A percentile compares a stretch with the other conserved stretches of the same genome.
These are phyloP conservation scores for Ophion ventricosus DNA, from an alignment of 2,888 invertebrate species.

Conservation along the genomic window DNA sequence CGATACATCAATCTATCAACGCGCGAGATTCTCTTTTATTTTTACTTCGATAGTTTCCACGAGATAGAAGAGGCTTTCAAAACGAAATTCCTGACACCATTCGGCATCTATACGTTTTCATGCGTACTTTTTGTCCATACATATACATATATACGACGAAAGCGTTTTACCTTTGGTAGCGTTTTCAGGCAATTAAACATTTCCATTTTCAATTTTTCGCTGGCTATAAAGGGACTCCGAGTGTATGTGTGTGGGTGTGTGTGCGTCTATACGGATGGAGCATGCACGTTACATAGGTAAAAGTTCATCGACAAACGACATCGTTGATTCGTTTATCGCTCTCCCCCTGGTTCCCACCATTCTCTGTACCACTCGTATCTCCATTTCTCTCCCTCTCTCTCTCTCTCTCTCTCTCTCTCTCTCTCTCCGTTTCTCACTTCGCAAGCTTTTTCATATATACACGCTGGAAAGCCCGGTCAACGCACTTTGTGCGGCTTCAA, in stretches of 20 bases:
- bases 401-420: conserved; percentile 5
- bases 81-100: conserved; percentile 31
- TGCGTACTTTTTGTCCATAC: neutral
- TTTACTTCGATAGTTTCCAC: conserved; percentile 30
- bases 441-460: conserved; percentile 35
- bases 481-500: conserved; percentile 59
- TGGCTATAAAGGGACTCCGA: conserved; percentile 59
- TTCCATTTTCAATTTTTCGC: conserved; percentile 82
- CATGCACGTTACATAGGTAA: conserved; percentile 23
- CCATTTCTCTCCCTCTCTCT: conserved; percentile 31
- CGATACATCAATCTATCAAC: conserved; percentile 42
- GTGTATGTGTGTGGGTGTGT: neutral
- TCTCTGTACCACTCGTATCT: conserved; percentile 48
- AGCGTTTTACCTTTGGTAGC: conserved; percentile 68
- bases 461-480: conserved; percentile 12
- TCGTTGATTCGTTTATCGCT: conserved; percentile 82
- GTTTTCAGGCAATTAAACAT: conserved; percentile 82
- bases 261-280: neutral
- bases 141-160: conserved; percentile 7
- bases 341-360: conserved; percentile 65
- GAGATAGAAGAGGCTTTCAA: conserved; percentile 24
- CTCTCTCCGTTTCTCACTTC: conserved; percentile 26
- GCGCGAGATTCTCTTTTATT: conserved; percentile 25
- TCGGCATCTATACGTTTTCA: neutral
- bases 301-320: conserved; percentile 67